Evolutionary conservation across 2,797 vertebrate species (phyloP).

Genomic region (Malacoctenus gilli): DNA sequence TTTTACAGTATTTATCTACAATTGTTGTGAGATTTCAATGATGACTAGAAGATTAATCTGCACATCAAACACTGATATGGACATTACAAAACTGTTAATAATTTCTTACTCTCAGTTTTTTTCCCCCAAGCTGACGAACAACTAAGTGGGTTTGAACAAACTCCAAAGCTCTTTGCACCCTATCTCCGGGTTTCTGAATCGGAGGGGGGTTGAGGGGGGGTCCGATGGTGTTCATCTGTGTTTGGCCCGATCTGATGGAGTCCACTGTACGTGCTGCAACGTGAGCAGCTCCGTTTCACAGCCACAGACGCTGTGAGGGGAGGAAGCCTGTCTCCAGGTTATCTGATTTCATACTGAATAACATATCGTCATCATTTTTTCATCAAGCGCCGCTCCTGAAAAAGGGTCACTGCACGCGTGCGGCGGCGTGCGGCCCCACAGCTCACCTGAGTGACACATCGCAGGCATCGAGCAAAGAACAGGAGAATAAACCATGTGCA

Average conservation of each 20-base stretch:
- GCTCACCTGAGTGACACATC: slow-evolving; percentile 16
- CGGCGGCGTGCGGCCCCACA: slow-evolving; percentile 11
- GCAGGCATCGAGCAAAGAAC: background rate
- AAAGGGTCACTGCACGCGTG: slow-evolving; percentile 22
- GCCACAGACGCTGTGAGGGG: slow-evolving; percentile 35
- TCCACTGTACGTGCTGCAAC: slow-evolving; percentile 51
- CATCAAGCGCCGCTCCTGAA: slow-evolving; percentile 42
- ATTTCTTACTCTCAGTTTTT: too few species aligned
- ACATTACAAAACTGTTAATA: too few species aligned
- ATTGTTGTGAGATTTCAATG: too few species aligned
- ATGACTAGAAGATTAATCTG: too few species aligned
- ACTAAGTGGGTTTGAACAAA: too few species aligned
- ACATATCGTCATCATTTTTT: slow-evolving; percentile 48
- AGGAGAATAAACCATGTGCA: background rate
- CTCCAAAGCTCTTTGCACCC: too few species aligned
- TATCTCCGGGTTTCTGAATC: slow-evolving; percentile 32
- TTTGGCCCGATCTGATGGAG: slow-evolving; percentile 43
- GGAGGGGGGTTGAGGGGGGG: slow-evolving; percentile 11
- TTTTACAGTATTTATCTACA: too few species aligned
- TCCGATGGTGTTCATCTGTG: slow-evolving; percentile 18
- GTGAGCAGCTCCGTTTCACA: slow-evolving; percentile 52
- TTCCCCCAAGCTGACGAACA: too few species aligned
- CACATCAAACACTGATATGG: too few species aligned
- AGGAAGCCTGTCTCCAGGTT: slow-evolving; percentile 47
- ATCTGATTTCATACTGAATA: slow-evolving; percentile 68